Evolutionary conservation across 2,797 vertebrate species (phyloP), one percentile per base, ranked within the genome.

Genomic region (Apogon hyalosoma): DNA sequence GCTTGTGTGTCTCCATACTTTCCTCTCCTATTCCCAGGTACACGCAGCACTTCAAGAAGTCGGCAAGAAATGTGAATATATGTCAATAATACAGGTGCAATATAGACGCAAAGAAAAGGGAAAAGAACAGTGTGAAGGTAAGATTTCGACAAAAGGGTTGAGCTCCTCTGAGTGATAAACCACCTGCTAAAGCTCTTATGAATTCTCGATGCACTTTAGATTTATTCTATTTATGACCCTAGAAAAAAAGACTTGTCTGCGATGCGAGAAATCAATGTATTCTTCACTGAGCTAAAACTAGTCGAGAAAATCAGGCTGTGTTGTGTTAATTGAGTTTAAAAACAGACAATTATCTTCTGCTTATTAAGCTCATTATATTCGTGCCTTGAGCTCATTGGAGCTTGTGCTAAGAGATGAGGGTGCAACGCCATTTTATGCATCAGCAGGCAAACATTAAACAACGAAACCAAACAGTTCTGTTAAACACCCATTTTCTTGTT

Each of bases 341-440:
- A 85, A 63, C 66, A 73, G 65, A 84, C 76, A 74, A 83, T 82
- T 82, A 63, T 42, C 60, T 69, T 59, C 58, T 67, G 69, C 67
- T 87, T 77, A 85, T 81, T 82, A 80, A 83, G 79, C 67, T 80
- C 63, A 77, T 86, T 82, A 84, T 60, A 80, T 66, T 75, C 59
- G 59, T 47, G 63, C 79, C 65, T 79, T 31, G 3, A 78, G 77
- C 76, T 83, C 39, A 48, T 14, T 6, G 1, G 36, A 57, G 47
- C 43, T 65, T 48, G 33, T 4, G 57, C 54, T 73, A 31, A 75
- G 53, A 81, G 56, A 81, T 24, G 65, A 68, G 59, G 62, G 73
- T 56, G 65, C 59, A 60, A 28, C 6, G 24, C 64, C 67, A 72
- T 80, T 84, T 84, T 67, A 72, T 66, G 71, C 79, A 81, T 78